phyloP scores from a whole-genome alignment of 2,888 invertebrate genomes.

The Hydropsyche betteni region DNA sequence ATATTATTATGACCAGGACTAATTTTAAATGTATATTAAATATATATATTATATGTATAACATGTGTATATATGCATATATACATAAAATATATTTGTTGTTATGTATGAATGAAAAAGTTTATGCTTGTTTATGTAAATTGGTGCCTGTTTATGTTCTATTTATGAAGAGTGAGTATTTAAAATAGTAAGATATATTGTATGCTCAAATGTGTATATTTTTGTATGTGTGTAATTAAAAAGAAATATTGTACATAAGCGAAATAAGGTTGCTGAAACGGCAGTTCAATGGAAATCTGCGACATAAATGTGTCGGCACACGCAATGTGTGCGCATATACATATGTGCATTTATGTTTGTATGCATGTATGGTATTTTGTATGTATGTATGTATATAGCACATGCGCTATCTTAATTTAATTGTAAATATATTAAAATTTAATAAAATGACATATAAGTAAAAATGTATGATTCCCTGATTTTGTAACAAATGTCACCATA shows the following conservation, averaged over 20 bases:
- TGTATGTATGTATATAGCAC: conserved; percentile 42
- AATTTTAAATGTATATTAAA: conserved; percentile 23
- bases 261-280: not conserved
- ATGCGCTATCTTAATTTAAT: conserved; percentile 39
- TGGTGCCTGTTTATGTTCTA: conserved; percentile 41
- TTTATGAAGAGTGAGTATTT: conserved; percentile 43
- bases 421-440: conserved; percentile 38
- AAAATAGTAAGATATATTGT: conserved; percentile 53
- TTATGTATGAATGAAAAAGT: conserved; percentile 29
- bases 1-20: conserved; percentile 52
- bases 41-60: conserved; percentile 17
- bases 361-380: conserved; percentile 35
- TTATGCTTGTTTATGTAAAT: conserved; percentile 48
- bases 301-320: conserved; percentile 23
- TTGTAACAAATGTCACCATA: not conserved
- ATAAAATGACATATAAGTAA: conserved; percentile 30
- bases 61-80: conserved; percentile 51
- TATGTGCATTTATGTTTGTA: conserved; percentile 1
- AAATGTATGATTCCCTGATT: conserved; percentile 30
- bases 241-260: conserved; percentile 15
- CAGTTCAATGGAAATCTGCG: conserved; percentile 1
- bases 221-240: conserved; percentile 55
- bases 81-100: conserved; percentile 33
- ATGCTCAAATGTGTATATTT: conserved; percentile 55
- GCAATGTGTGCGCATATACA: conserved; percentile 33